Evolutionary conservation across 2,888 invertebrate species (phyloP), one percentile per base, ranked within the genome.

Genomic region (Conistra vaccinii): DNA sequence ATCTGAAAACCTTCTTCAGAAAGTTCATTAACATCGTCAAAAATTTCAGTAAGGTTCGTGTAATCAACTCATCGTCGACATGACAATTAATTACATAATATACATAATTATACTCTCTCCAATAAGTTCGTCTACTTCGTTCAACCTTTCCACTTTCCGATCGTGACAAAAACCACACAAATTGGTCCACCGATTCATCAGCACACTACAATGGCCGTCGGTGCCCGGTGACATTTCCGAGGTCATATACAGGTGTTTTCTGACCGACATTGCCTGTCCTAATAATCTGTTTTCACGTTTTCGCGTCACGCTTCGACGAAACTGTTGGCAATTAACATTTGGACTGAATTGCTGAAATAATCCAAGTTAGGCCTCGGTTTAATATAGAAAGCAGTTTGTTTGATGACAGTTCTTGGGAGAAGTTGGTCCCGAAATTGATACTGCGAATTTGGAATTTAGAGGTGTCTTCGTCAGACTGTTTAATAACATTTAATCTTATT

Each of bases 261-360:
- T 89, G 89, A 86, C 91, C 89, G 89, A 89, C 85, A 88, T 90
- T 78, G 73, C 66, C 78, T 88, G 90, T 83, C 88, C 91, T 82
- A 89, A 88, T 92, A 88, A 88, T 81, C 78, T 81, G 78, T 88
- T 88, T 88, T 88, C 87, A 88, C 86, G 78, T 88, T 88, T 88
- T 88, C 87, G 88, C 85, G 85, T 78, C 87, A 89, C 87, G 89
- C 87, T 87, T 84, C 78, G 77, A 9, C 71, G 74, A 42, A 77
- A 60, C 62, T 74, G 61, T 85, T 85, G 73, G 71, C 73, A 85
- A 89, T 87, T 87, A 86, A 71, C 83, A 85, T 88, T 83, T 75
- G 72, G 62, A 73, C 74, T 76, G 76, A 84, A 86, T 78, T 73
- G 60, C 77, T 75, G 73, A 81, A 69, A 73, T 57, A 48, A 57